Evolutionary conservation across 2,113 vertebrate genomes (phyloP), one percentile per base, ranked within the genome.

Genomic region (Pedetes capensis): DNA sequence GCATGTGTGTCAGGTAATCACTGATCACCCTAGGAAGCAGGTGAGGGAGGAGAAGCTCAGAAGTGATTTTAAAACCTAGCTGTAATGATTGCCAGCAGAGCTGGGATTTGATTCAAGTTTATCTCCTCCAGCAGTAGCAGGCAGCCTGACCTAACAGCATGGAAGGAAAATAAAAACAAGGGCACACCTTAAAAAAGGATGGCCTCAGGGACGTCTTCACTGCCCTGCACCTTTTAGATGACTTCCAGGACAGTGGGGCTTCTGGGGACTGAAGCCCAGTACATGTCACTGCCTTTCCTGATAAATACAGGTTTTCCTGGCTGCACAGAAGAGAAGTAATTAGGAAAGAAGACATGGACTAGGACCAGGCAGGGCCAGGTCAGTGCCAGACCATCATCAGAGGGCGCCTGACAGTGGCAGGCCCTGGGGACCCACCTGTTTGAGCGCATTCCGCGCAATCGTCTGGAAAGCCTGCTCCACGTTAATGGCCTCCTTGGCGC

Each of bases 401-500:
- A 93, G 76, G 80, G 81, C 64, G 68, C 64, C 42, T 55, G 8
- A n/a, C 0, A 0, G 8, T 51, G 11, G 3, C 7, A n/a, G 55
- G 20, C 34, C 69, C 71, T 49, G 32, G 27, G 34, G 49, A 81
- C 98, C 42, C 96, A 99, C 99, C 99, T 99, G 99, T 98, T 99
- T 99, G 96, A 99, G 99, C 98, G 99, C 99, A 82, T 99, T 99
- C 95, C 99, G 99, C 98, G 99, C 99, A 93, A 99, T 99, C 18
- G 99, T 99, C 98, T 99, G 99, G 98, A 99, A 99, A 96, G 99
- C 99, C 97, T 99, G 99, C 98, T 99, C 99, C 98, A 99, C 99
- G 1, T 99, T 99, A 95, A 99, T 99, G 96, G 99, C 99, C 98
- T 99, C 99, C 98, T 99, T 99, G 97, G 99, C 99, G 94, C 99